A percentile compares a stretch with the other conserved stretches of the same genome.
phyloP scores from a whole-genome alignment of 1,140 invertebrate species.

The Brachionus koreanus region DNA sequence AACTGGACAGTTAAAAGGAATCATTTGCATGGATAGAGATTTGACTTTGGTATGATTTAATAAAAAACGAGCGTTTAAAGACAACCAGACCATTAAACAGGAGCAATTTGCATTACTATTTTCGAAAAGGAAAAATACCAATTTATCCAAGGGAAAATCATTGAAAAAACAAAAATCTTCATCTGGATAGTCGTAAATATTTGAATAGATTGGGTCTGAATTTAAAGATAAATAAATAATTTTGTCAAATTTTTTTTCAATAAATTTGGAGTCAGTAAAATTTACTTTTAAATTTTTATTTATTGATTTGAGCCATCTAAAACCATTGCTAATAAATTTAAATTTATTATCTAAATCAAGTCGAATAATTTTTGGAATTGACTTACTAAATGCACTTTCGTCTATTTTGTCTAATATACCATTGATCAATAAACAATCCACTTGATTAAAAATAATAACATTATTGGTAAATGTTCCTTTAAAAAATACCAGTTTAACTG shows the following conservation, averaged over 20 bases:
- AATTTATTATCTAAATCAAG: not conserved
- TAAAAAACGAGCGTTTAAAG: not conserved
- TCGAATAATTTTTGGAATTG: not conserved
- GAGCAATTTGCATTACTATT: not conserved
- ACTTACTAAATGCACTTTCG: not conserved
- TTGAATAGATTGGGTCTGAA: not conserved
- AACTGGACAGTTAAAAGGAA: not conserved
- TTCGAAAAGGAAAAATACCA: not conserved
- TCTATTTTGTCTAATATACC: not conserved
- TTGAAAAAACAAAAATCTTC: not conserved
- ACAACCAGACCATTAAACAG: not conserved
- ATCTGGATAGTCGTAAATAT: not conserved
- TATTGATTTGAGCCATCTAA: not conserved
- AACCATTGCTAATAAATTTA: not conserved
- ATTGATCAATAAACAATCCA: not conserved
- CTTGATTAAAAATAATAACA: not conserved
- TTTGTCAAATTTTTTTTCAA: not conserved
- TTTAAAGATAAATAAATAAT: not conserved
- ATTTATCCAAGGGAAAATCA: not conserved
- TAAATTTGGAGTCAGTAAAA: not conserved
- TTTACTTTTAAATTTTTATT: not conserved
- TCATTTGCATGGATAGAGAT: not conserved
- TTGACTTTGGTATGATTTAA: not conserved
- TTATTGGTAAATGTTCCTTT: not conserved
- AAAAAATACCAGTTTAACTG: not conserved